phyloP scores from a whole-genome alignment of 64 coral and sea anemone genomes.

The Montipora cactus region DNA sequence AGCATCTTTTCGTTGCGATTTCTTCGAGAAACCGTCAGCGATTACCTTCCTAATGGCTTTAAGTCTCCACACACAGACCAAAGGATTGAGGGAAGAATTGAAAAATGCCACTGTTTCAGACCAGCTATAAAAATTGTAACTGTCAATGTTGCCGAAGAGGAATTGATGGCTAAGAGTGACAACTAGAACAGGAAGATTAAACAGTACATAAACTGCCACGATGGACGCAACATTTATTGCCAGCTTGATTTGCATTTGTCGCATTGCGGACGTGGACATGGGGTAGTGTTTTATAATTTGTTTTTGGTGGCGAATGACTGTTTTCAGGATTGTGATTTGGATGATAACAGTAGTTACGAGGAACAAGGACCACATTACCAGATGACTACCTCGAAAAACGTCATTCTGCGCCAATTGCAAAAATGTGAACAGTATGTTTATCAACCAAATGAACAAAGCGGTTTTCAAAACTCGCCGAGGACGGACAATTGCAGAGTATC shows the following conservation, averaged over 20 bases:
- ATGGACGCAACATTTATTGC: conserved; percentile 80
- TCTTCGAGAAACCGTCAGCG: background rate
- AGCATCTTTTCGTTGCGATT: background rate
- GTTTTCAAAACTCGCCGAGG: conserved; percentile 25
- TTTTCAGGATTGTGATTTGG: conserved; percentile 55
- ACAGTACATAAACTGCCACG: conserved; percentile 58
- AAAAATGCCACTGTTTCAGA: conserved; percentile 77
- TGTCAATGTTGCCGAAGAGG: conserved; percentile 14
- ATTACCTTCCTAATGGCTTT: conserved; percentile 48
- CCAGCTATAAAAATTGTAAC: conserved; percentile 84
- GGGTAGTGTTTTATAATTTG: conserved; percentile 60
- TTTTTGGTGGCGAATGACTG: conserved; percentile 54
- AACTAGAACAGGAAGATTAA: conserved; percentile 78
- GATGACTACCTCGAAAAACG: conserved; percentile 62
- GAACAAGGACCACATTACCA: conserved; percentile 51
- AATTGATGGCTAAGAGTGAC: conserved; percentile 72
- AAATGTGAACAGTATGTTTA: conserved; percentile 62
- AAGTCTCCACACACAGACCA: conserved; percentile 77
- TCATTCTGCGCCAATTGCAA: conserved; percentile 74
- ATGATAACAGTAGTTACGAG: conserved; percentile 27
- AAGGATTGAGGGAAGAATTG: conserved; percentile 81
- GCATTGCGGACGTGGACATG: background rate
- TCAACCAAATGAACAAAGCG: conserved; percentile 64
- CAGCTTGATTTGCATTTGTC: conserved; percentile 65
- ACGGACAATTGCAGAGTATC: conserved; percentile 58